These are phyloP conservation scores for Phalacrocorax pelagicus DNA, from an alignment of 2,113 vertebrate genomes.

Conservation along the genomic window DNA sequence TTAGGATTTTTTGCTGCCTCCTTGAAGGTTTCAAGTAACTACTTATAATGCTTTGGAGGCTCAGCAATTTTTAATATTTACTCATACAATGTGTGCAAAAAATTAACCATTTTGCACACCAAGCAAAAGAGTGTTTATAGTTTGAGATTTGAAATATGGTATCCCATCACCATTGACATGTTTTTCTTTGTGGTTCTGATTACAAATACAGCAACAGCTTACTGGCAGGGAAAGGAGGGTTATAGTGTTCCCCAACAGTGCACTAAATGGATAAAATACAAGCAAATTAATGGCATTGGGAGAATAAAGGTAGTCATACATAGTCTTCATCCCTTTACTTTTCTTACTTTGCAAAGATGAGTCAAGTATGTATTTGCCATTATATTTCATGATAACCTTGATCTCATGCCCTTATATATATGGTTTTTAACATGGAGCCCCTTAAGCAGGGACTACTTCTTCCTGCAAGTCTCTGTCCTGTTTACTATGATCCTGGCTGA, in stretches of 20 bases:
- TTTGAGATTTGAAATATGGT: neutral
- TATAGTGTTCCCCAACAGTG: neutral
- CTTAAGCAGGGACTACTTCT: neutral
- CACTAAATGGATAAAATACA: neutral
- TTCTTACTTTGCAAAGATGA: neutral
- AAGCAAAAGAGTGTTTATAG: neutral
- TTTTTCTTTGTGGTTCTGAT: neutral
- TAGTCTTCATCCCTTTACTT: neutral
- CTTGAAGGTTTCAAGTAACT: neutral
- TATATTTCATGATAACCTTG: neutral
- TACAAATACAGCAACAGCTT: neutral
- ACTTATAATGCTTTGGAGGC: neutral
- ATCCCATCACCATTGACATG: neutral
- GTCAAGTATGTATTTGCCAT: neutral
- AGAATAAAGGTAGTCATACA: neutral
- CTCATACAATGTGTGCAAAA: neutral
- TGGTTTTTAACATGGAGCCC: neutral
- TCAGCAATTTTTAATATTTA: slow-evolving; percentile 8
- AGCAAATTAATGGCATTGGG: neutral
- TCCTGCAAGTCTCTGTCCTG: neutral
- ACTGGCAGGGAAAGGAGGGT: neutral
- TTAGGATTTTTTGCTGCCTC: slow-evolving; percentile 6
- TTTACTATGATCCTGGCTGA: neutral
- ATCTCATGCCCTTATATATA: neutral
- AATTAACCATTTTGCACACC: neutral